Evolutionary conservation across 1,140 invertebrate genomes (phyloP).

Genomic region (Myzus persicae): DNA sequence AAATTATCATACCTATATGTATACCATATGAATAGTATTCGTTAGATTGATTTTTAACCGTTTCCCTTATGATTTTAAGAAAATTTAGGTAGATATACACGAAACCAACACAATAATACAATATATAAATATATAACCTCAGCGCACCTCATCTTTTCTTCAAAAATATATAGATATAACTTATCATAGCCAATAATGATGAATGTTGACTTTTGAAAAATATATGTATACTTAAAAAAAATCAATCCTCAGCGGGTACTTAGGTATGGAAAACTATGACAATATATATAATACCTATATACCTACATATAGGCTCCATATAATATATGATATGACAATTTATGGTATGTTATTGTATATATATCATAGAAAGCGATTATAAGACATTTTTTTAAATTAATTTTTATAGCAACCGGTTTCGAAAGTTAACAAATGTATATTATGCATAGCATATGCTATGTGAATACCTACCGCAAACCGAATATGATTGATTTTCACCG

Average conservation of each 20-base stretch:
- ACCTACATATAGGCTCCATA: neutral
- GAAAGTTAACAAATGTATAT: neutral
- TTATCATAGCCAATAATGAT: neutral
- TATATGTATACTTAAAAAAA: neutral
- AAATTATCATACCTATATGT: neutral
- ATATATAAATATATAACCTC: neutral
- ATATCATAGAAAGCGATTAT: neutral
- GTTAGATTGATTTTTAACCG: neutral
- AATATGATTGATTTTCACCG: conserved; percentile 24
- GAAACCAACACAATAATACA: neutral
- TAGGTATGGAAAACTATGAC: neutral
- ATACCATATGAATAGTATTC: neutral
- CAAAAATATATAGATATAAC: neutral
- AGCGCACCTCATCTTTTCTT: neutral
- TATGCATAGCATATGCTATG: neutral
- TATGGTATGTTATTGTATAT: neutral
- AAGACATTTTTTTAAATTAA: neutral
- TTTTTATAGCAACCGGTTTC: conserved; percentile 2
- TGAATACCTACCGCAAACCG: neutral
- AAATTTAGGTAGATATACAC: neutral
- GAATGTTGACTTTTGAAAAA: neutral
- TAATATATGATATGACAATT: neutral
- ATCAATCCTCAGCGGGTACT: no score
- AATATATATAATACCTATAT: neutral
- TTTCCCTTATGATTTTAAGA: neutral